These are phyloP conservation scores for Plecturocebus donacophilus DNA, from an alignment of 2,113 vertebrate species.

Conservation along the genomic window DNA sequence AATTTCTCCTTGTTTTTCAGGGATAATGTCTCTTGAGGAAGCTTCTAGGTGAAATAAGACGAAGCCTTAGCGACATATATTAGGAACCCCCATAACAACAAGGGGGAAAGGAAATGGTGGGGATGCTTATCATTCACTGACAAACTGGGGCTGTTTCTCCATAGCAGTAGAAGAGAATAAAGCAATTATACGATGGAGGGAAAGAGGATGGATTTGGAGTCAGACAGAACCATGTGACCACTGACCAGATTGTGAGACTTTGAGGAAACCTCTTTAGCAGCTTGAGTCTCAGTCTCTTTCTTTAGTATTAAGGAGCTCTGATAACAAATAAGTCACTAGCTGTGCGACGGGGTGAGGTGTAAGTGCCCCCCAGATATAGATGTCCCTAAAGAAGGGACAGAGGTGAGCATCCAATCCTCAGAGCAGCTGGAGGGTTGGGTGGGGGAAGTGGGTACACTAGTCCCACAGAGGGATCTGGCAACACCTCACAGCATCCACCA, in stretches of 20 bases:
- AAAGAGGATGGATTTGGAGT: neutral
- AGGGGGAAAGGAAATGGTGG: neutral
- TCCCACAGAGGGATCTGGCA: too few relatives aligned
- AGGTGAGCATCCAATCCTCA: neutral
- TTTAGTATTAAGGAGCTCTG: neutral
- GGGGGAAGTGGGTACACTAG: rapidly evolving
- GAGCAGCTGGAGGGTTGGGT: neutral
- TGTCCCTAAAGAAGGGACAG: neutral
- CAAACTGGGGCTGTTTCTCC: neutral
- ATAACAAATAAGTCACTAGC: neutral
- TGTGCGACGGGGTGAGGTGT: neutral
- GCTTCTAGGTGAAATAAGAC: neutral
- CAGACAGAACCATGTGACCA: neutral
- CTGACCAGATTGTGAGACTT: neutral
- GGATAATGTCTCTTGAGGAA: neutral
- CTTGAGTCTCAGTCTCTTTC: neutral
- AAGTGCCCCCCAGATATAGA: neutral
- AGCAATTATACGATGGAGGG: rapidly evolving
- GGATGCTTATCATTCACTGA: neutral
- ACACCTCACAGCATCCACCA: too few relatives aligned
- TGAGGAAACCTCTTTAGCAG: neutral
- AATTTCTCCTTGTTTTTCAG: neutral
- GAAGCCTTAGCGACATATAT: neutral
- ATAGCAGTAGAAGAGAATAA: neutral
- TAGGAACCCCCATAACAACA: neutral